Percentiles rank a stretch among this genome's conserved stretches.
Evolutionary conservation across 2,113 vertebrate genomes (phyloP).

Genomic region (Solea solea): DNA sequence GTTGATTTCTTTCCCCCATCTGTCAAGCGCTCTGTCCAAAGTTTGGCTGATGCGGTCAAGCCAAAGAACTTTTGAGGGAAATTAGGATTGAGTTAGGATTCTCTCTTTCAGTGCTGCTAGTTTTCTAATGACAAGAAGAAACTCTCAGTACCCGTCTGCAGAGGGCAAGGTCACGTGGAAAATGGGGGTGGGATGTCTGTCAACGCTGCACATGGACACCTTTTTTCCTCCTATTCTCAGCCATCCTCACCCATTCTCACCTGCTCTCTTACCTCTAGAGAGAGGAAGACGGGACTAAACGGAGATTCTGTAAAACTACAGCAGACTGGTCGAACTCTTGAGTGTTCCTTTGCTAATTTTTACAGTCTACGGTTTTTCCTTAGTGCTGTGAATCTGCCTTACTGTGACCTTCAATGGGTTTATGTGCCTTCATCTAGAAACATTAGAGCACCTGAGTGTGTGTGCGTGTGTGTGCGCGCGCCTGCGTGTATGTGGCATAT

Average conservation of each 20-base stretch:
- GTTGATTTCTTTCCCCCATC: constrained; percentile 16
- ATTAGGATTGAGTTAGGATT: constrained; percentile 28
- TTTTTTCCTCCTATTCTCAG: constrained; percentile 38
- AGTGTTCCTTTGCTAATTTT: constrained; percentile 62
- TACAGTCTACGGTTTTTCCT: constrained; percentile 64
- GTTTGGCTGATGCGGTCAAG: constrained; percentile 30
- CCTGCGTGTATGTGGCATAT: constrained; percentile 48
- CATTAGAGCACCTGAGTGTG: constrained; percentile 66
- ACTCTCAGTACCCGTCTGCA: constrained; percentile 52
- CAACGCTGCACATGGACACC: constrained; percentile 46
- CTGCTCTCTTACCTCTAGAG: constrained; percentile 35
- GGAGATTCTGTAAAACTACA: constrained; percentile 37
- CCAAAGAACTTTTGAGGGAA: constrained; percentile 41
- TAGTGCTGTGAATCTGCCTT: constrained; percentile 84
- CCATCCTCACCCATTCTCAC: constrained; percentile 33
- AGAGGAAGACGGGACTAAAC: constrained; percentile 35
- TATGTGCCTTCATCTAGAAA: constrained; percentile 85
- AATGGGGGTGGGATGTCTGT: constrained; percentile 48
- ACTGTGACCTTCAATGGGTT: constrained; percentile 82
- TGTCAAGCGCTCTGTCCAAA: constrained; percentile 26
- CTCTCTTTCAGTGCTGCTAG: constrained; percentile 42
- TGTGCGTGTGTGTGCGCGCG: constrained; percentile 4
- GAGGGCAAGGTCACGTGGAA: constrained; percentile 63
- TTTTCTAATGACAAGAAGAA: constrained; percentile 56
- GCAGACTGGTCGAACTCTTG: constrained; percentile 47